phyloP scores from a whole-genome alignment of 2,113 vertebrate genomes.

The Nettapus auritus region DNA sequence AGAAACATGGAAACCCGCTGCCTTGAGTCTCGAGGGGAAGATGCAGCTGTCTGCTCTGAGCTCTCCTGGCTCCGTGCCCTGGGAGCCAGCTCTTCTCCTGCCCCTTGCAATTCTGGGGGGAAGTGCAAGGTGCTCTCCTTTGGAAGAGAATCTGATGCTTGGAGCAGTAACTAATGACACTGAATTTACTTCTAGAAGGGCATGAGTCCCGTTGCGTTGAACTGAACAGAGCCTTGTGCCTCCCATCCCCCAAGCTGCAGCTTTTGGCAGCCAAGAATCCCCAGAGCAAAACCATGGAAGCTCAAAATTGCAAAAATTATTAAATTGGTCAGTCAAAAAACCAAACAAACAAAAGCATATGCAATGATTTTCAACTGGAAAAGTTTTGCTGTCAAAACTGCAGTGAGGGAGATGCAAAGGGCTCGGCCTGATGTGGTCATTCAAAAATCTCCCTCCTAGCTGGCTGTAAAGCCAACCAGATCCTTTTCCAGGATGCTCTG shows the following conservation, averaged over 20 bases:
- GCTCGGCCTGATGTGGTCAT: neutral
- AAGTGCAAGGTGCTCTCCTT: neutral
- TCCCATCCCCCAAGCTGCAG: neutral
- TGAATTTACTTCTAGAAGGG: neutral
- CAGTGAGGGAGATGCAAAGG: neutral
- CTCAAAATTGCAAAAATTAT: neutral
- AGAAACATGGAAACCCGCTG: neutral
- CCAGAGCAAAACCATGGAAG: neutral
- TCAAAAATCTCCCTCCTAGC: neutral
- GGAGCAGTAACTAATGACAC: neutral
- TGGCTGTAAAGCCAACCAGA: neutral
- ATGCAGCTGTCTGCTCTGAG: neutral
- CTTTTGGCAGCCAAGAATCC: neutral
- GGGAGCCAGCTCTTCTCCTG: neutral
- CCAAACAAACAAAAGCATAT: too few species aligned
- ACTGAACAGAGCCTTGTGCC: neutral
- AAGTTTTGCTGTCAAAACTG: neutral
- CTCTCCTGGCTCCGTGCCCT: neutral
- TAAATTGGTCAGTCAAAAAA: neutral
- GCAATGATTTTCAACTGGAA: neutral
- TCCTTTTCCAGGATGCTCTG: neutral
- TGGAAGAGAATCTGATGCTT: neutral
- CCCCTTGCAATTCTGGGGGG: neutral
- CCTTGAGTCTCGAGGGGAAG: neutral
- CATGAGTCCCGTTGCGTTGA: neutral